Conservation (phyloP, 1,140 invertebrate genomes). For the Protaetia brevitarsis region DNA sequence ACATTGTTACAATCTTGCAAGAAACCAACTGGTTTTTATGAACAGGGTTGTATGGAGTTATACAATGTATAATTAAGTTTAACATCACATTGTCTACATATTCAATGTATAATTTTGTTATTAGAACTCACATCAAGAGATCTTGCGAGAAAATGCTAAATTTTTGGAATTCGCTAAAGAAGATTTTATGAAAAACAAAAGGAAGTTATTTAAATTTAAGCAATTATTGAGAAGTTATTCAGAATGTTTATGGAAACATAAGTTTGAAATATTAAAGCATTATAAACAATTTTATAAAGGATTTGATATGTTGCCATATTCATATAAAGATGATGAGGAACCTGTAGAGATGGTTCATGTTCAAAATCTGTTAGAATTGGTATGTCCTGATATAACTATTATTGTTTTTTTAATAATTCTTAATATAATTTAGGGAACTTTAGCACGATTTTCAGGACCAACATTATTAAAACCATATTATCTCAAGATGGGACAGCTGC, state of each 20-base stretch:
- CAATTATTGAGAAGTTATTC: constrained; percentile 23
- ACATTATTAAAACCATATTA: constrained; percentile 27
- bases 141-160: constrained; percentile 33
- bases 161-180: constrained; percentile 31
- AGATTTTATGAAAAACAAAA: constrained; percentile 28
- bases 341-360: constrained; percentile 30
- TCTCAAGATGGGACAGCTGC: constrained; percentile 27
- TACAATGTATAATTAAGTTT: constrained; percentile 26
- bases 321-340: constrained; percentile 31
- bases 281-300: constrained; percentile 37
- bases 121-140: constrained; percentile 34
- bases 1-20: constrained; percentile 32
- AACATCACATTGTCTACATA: not conserved
- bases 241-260: constrained; percentile 29
- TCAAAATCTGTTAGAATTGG: constrained; percentile 35
- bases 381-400: constrained; percentile 27
- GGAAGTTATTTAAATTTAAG: constrained; percentile 22
- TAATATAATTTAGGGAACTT: constrained; percentile 32
- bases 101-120: constrained; percentile 25
- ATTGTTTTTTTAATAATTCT: constrained; percentile 19
- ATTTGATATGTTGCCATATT: constrained; percentile 28
- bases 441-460: constrained; percentile 34
- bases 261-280: constrained; percentile 28
- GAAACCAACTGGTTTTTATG: not conserved
- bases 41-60: constrained; percentile 26